Evolutionary conservation across 2,113 vertebrate genomes (phyloP).

Genomic region (Redunca redunca): DNA sequence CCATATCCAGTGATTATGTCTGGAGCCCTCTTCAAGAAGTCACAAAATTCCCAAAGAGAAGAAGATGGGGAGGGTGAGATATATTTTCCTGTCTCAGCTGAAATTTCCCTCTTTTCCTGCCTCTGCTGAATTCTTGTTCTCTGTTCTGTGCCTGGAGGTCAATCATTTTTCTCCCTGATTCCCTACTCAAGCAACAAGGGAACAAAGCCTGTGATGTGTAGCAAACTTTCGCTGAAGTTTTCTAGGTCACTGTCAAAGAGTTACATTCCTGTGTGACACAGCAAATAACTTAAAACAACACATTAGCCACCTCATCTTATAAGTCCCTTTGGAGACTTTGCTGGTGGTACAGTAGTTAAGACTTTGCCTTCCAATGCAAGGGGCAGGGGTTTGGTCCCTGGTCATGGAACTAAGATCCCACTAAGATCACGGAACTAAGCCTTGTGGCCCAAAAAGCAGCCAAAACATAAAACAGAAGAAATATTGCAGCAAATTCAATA

Average conservation of each 20-base stretch:
- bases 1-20: neutral
- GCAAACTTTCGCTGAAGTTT: conserved; percentile 49
- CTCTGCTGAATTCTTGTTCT: neutral
- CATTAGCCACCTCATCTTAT: neutral
- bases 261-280: conserved; percentile 21
- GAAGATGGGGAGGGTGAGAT: neutral
- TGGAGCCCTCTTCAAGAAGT: neutral
- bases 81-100: neutral
- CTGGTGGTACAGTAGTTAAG: neutral
- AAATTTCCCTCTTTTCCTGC: neutral
- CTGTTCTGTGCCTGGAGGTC: neutral
- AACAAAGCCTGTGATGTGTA: conserved; percentile 11
- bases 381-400: neutral
- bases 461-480: neutral
- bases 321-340: neutral
- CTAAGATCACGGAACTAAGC: neutral
- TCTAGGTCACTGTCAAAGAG: conserved; percentile 52
- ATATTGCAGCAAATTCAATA: neutral
- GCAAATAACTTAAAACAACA: neutral
- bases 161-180: conserved; percentile 34
- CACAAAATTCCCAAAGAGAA: neutral
- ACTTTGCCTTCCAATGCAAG: neutral
- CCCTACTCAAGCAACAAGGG: neutral
- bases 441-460: neutral
- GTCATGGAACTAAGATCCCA: neutral